These are phyloP conservation scores for Chrysoperla carnea DNA, from an alignment of 1,140 invertebrate species.

Conservation along the genomic window DNA sequence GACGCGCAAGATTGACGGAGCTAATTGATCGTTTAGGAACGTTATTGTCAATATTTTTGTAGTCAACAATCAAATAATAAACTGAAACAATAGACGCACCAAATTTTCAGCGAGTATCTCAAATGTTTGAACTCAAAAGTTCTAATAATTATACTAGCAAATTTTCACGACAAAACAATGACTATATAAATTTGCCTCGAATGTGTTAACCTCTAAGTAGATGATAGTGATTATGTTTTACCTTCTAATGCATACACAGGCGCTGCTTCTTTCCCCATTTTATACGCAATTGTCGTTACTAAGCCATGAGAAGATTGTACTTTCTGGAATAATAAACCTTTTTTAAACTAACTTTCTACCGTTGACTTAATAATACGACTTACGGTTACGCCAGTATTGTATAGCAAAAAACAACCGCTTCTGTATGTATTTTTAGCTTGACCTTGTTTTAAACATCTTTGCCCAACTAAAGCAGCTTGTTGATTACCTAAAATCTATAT, in stretches of 20 bases:
- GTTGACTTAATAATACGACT: slow-evolving; percentile 2
- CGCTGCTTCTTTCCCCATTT: slow-evolving; percentile 59
- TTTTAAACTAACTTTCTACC: background rate
- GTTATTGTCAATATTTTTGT: too few species aligned
- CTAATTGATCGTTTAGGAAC: too few species aligned
- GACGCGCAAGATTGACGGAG: too few species aligned
- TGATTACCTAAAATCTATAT: slow-evolving; percentile 81
- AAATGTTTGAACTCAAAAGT: too few species aligned
- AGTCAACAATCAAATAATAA: too few species aligned
- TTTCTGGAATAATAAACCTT: slow-evolving; percentile 27
- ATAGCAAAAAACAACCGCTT: slow-evolving; percentile 90
- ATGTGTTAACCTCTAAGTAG: background rate
- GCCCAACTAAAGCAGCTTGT: slow-evolving; percentile 84
- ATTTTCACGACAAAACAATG: too few species aligned
- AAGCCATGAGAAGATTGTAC: slow-evolving; percentile 79
- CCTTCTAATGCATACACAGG: slow-evolving; percentile 84
- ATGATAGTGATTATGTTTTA: background rate
- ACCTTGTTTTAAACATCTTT: slow-evolving; percentile 76
- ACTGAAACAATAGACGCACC: too few species aligned
- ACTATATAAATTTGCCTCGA: slow-evolving; percentile 16
- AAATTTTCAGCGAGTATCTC: too few species aligned
- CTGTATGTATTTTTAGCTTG: slow-evolving; percentile 93
- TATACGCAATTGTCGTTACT: slow-evolving; percentile 88
- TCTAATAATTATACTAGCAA: too few species aligned
- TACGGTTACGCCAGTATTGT: slow-evolving; percentile 78